phyloP scores from a whole-genome alignment of 2,888 invertebrate genomes.

The Lasioglossum morio region DNA sequence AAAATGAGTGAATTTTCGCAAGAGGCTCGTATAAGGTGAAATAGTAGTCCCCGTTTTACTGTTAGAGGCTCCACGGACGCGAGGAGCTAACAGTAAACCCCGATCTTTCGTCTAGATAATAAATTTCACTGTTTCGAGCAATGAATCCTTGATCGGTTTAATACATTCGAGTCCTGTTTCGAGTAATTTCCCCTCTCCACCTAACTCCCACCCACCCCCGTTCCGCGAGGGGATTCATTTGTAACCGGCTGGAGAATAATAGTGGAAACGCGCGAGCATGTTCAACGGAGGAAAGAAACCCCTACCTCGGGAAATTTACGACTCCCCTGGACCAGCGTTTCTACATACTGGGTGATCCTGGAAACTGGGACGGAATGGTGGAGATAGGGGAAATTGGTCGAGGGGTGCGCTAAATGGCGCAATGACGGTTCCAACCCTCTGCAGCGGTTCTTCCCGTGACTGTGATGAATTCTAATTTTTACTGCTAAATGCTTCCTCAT shows the following conservation, averaged over 20 bases:
- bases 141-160: conserved; percentile 18
- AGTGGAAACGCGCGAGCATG: conserved; percentile 28
- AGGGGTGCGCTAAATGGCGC: conserved; percentile 22
- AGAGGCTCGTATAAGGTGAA: not conserved
- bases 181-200: not conserved
- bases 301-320: conserved; percentile 45
- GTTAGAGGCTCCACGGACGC: not conserved
- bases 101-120: not conserved
- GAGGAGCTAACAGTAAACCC: not conserved
- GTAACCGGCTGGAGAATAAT: conserved; percentile 30
- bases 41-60: not conserved
- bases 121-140: not conserved
- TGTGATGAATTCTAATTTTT: conserved; percentile 6
- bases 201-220: not conserved
- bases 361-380: conserved; percentile 4
- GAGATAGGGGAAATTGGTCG: conserved; percentile 23
- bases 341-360: conserved; percentile 20
- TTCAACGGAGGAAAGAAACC: conserved; percentile 23
- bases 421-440: conserved; percentile 2
- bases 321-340: conserved; percentile 16
- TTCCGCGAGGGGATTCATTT: conserved; percentile 14
- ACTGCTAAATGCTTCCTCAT: not conserved
- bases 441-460: not conserved
- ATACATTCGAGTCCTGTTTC: conserved; percentile 8
- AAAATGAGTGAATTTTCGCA: not conserved